Evolutionary conservation across 2,113 vertebrate genomes (phyloP).

Genomic region (Centropristis striata): DNA sequence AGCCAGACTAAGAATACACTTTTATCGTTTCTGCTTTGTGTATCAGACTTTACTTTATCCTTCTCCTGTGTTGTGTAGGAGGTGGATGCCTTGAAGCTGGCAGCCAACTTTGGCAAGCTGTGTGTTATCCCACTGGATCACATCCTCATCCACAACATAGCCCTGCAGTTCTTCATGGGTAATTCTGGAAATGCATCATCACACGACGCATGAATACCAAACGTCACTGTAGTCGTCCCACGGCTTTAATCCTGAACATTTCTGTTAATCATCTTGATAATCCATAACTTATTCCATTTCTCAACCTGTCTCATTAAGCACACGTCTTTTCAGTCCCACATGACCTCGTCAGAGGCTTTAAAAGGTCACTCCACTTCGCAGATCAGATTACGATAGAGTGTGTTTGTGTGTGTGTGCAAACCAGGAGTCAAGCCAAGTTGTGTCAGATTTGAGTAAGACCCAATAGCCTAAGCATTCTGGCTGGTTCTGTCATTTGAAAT

Average conservation of each 20-base stretch:
- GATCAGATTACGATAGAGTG: conserved; percentile 36
- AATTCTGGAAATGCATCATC: conserved; percentile 60
- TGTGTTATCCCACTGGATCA: conserved; percentile 98
- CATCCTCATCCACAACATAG: conserved; percentile 98
- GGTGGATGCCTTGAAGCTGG: conserved; percentile 97
- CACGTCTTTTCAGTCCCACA: neutral
- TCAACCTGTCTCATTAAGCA: neutral
- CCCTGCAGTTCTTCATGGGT: conserved; percentile 99
- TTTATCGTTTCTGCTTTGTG: conserved; percentile 14
- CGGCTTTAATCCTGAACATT: conserved; percentile 40
- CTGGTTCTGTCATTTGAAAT: neutral
- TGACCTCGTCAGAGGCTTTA: conserved; percentile 20
- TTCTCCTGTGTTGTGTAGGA: conserved; percentile 85
- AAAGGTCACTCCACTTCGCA: conserved; percentile 35
- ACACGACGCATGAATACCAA: conserved; percentile 1
- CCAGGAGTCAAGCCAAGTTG: conserved; percentile 17
- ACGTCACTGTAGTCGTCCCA: neutral
- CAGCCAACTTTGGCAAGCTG: conserved; percentile 98
- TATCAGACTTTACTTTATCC: conserved; percentile 4
- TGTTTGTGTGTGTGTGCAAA: conserved; percentile 4
- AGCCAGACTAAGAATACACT: neutral
- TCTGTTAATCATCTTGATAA: conserved; percentile 45
- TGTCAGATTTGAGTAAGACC: neutral
- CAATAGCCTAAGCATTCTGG: neutral
- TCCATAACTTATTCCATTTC: conserved; percentile 26